Base-by-base conservation (phyloP, 2,113 vertebrate species). In the Holacanthus passer region DNA sequence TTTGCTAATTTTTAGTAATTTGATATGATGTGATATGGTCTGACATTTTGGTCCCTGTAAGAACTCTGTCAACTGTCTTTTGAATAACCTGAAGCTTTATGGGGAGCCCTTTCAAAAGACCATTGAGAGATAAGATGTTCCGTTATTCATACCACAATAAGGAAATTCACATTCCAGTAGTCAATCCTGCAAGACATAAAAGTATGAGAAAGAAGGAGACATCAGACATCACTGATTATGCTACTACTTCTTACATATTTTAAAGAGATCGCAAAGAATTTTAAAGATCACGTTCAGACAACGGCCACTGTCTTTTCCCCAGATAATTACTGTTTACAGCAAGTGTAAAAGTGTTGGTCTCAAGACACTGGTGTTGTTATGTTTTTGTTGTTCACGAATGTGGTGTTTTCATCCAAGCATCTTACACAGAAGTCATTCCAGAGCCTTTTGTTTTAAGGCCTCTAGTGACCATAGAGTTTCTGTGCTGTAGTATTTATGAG, bases 381-480 rank as follows among this genome's bases (percentile, higher is more conserved):
- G 8, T 65, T 71, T n/a, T 55, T 59, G 24, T 29, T 47, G 68
- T 68, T 77, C 62, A 53, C 32, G 2, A 73, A 78, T 2, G 73
- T 19, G 43, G 8, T 52, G 59, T 66, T 71, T 50, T 22, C 66
- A 16, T 29, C 19, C 73, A 39, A 29, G 35, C 41, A 27, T 37
- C 19, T 7, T 14, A 48, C 47, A n/a, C 73, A 84, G 62, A 81
- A 66, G 35, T 45, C 62, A 79, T 79, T 84, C 86, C 79, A 85
- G 58, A 79, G 75, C 22, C 60, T 81, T 82, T 85, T 89, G 78
- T 48, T 84, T 84, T 73, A 74, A 83, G 88, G 82, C 82, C 66
- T 81, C 69, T 85, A 89, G 83, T 74, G 86, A 87, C 76, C 71
- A 62, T 62, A 2, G 11, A 41, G 39, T 41, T 41, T 41, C 39